Base-by-base conservation (phyloP, 2,888 invertebrate genomes). In the Tetrapedia diversipes region DNA sequence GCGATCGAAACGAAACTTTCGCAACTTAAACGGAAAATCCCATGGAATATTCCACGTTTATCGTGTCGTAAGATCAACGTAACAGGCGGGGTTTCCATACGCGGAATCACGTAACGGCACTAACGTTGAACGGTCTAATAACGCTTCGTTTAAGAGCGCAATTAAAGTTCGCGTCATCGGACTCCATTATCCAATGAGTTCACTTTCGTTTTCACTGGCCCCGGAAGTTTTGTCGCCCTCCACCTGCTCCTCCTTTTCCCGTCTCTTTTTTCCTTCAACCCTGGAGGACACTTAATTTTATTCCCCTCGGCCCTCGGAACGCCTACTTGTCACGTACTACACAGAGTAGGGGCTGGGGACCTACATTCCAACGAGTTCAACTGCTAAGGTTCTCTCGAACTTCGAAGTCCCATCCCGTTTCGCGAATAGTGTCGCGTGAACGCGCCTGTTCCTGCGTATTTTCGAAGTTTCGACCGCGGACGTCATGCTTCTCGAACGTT, bases 241-340 rank as follows among this genome's bases (percentile, higher is more conserved):
- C 22, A 8, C 2, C 10, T 51, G 19, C 16, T 14, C 16, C 24
- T 19, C 14, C 19, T 24, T 47, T 3, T 24, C 11, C 10, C 4
- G 19, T 14, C 1, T 22, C 1, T n/a, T 14, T 24, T 24, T 32
- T 43, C 14, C 11, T 16, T 2, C 47, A 19, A 27, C 7, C 47
- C 16, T 14, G 19, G n/a, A 70, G 64, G 45, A 70, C 43, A 43
- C 45, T 74, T 74, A 63, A 71, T 71, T 70, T 74, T 64, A 53
- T 71, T 70, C 57, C 57, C 57, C 39, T 53, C 71, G 63, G 53
- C 57, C 71, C 71, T 39, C 27, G 39, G 53, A 53, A 64, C 57
- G 51, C 59, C 64, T 39, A 74, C 71, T 70, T 57, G 70, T 73
- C 70, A 73, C 73, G 73, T 63, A 56, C 49, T 61, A 49, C 67